Base-by-base conservation (phyloP, 1,140 invertebrate species). In the Pantala flavescens region DNA sequence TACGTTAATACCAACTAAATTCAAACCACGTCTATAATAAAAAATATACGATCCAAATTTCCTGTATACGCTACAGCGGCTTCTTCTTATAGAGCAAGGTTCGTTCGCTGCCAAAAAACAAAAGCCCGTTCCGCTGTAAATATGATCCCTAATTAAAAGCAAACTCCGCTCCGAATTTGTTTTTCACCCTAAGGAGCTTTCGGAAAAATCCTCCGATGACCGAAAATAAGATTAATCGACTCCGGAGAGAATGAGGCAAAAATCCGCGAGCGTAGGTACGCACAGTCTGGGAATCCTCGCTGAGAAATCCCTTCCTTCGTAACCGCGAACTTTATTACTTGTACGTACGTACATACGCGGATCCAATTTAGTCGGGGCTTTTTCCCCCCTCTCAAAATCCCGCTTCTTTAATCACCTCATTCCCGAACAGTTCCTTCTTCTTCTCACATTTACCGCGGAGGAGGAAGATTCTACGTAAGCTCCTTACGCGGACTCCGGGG, bases 151-250 rank as follows among this genome's bases (percentile, higher is more conserved):
- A 36, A 36, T 36, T 36, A 36, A 36, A 36, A 36, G 28, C 28
- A 36, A 36, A 36, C 28, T 36, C 28, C 28, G 28, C 28, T 36
- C 9, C 28, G 28, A 36, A 36, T 36, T 36, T 36, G 28, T 36
- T 36, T 36, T 36, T 36, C 28, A 36, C 28, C 28, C 28, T 63
- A 63, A 63, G 49, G n/a, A 21, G 49, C 49, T 63, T 63, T 63
- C 12, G 49, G 12, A 63, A 21, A 21, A 21, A 63, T 14, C 49
- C n/a, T 63, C 49, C 49, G 49, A 21, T 63, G 49, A 12, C 12
- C 12, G 49, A 63, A 63, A 63, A 63, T 63, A 63, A 63, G 49
- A 63, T 63, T 63, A 63, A 63, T 63, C 49, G 49, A 63, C 16
- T 7, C 16, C 1, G 12, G 49, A 19, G 49, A 63, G 12, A 63